These are phyloP conservation scores for Azemiops feae DNA, from an alignment of 2,113 vertebrate genomes.

Conservation along the genomic window DNA sequence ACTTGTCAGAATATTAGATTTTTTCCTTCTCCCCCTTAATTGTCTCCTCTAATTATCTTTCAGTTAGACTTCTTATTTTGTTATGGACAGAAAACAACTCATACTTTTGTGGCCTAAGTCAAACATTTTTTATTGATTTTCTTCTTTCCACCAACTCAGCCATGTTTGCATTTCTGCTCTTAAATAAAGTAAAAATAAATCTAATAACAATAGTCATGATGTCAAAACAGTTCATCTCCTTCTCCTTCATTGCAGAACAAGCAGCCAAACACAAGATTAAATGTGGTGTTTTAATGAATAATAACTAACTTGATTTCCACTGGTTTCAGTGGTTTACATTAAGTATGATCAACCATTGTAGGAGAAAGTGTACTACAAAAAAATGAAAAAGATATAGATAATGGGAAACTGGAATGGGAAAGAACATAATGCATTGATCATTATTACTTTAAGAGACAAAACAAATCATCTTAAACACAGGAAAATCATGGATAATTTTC, in stretches of 20 bases:
- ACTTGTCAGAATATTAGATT: not conserved
- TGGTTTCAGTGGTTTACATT: not conserved
- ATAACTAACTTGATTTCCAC: not conserved
- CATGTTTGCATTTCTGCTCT: not conserved
- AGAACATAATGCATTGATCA: not conserved
- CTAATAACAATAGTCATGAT: not conserved
- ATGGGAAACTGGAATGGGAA: not conserved
- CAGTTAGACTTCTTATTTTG: not conserved
- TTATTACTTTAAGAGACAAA: not conserved
- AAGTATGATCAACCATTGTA: not conserved
- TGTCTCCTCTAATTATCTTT: not conserved
- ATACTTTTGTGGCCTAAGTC: not conserved
- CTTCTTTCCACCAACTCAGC: not conserved
- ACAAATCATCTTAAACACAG: not conserved
- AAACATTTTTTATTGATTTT: not conserved
- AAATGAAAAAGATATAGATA: not conserved
- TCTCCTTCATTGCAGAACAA: not conserved
- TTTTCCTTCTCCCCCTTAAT: not conserved
- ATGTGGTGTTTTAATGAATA: not conserved
- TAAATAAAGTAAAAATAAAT: not conserved
- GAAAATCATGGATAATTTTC: too few relatives aligned
- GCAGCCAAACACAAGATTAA: not conserved
- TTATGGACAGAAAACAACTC: not conserved
- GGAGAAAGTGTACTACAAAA: not conserved
- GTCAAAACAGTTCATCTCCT: not conserved